These are phyloP conservation scores for Harpegnathos saltator DNA, from an alignment of 1,140 invertebrate species.

Conservation along the genomic window DNA sequence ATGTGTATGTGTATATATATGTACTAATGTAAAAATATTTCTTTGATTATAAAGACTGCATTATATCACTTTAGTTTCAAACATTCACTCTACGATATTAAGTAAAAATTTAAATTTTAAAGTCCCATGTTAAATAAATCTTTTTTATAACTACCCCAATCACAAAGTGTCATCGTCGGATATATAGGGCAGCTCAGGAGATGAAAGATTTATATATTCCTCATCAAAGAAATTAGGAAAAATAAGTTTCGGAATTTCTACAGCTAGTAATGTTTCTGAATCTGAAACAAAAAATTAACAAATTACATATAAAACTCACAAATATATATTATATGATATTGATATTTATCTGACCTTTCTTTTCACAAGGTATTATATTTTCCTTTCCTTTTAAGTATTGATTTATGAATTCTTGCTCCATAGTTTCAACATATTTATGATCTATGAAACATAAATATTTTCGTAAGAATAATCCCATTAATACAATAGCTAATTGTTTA, in stretches of 20 bases:
- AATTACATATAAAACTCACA: not conserved
- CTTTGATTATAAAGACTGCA: slow-evolving; percentile 23
- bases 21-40: slow-evolving; percentile 17
- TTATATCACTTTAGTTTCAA: slow-evolving; percentile 21
- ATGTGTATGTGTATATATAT: too few species aligned
- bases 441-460: slow-evolving; percentile 56
- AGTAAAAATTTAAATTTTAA: not conserved
- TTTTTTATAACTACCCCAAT: not conserved
- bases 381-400: slow-evolving; percentile 31
- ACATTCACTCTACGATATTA: not conserved
- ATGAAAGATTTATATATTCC: not conserved
- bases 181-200: slow-evolving; percentile 38
- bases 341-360: slow-evolving; percentile 67
- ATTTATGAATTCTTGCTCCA: slow-evolving; percentile 59
- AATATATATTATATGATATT: not conserved
- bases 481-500: not conserved
- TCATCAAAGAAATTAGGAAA: slow-evolving; percentile 4
- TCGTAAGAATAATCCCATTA: not conserved
- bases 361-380: slow-evolving; percentile 41
- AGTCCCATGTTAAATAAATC: slow-evolving; percentile 18
- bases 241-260: slow-evolving; percentile 33
- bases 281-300: slow-evolving; percentile 43
- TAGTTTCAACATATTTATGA: slow-evolving; percentile 38
- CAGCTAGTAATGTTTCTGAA: not conserved
- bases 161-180: slow-evolving; percentile 37